Evolutionary conservation across 2,888 invertebrate genomes (phyloP).

Genomic region (Tipula lateralis): DNA sequence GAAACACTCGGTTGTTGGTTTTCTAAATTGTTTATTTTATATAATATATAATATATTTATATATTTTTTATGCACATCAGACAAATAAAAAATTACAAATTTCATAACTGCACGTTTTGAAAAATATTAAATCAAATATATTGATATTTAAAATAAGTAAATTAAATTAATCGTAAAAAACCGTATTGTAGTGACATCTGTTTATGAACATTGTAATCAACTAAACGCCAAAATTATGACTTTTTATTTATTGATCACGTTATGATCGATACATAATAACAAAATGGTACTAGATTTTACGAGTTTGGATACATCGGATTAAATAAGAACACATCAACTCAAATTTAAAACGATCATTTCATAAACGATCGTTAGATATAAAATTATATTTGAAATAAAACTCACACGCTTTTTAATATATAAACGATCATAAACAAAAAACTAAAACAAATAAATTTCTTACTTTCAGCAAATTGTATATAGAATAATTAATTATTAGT

Average conservation of each 20-base stretch:
- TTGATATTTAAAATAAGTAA: not conserved
- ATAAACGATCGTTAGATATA: not conserved
- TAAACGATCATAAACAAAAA: not conserved
- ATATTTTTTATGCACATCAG: not conserved
- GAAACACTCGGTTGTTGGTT: not conserved
- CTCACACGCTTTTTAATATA: not conserved
- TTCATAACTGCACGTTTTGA: not conserved
- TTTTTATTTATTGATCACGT: not conserved
- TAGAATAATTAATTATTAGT: not conserved
- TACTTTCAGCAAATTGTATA: conserved; percentile 2
- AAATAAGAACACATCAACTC: not conserved
- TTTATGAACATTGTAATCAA: not conserved
- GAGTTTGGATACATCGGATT: not conserved
- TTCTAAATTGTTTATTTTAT: conserved; percentile 6
- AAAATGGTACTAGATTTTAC: no score
- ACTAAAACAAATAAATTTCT: not conserved
- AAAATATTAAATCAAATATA: not conserved
- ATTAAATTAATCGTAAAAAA: not conserved
- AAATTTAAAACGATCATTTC: not conserved
- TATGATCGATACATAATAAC: not conserved
- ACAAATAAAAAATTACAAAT: not conserved
- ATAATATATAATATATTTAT: not conserved
- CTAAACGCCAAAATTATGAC: not conserved
- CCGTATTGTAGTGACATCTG: not conserved
- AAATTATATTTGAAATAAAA: not conserved